phyloP scores from a whole-genome alignment of 2,797 vertebrate genomes.

The Eulemur albifrons region DNA sequence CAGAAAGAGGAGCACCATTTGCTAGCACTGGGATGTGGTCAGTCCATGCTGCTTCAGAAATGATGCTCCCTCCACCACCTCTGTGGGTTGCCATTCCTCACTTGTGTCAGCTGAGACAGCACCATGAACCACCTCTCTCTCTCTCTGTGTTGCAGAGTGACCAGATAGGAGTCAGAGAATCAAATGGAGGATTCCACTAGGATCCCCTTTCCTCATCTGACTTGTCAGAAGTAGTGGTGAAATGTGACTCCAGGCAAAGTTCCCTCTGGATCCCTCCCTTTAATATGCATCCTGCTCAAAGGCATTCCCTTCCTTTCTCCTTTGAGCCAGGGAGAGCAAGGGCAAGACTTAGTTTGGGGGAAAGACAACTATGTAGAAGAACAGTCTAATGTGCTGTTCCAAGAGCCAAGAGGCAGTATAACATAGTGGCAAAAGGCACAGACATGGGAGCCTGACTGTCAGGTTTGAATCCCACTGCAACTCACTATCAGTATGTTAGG shows the following conservation, averaged over 20 bases:
- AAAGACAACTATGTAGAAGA: not conserved
- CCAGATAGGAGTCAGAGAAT: not conserved
- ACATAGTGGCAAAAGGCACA: not conserved
- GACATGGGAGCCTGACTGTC: not conserved
- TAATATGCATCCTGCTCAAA: not conserved
- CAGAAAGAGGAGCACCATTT: not conserved
- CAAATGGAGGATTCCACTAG: not conserved
- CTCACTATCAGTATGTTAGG: not conserved
- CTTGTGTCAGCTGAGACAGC: not conserved
- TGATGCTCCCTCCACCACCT: not conserved
- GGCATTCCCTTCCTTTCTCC: not conserved
- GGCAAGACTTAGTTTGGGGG: not conserved
- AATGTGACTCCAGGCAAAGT: not conserved
- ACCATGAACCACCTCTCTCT: not conserved
- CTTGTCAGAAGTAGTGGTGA: not conserved
- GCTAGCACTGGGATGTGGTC: not conserved
- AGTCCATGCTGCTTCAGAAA: not conserved
- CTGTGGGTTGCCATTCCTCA: not conserved
- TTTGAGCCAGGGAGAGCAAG: not conserved
- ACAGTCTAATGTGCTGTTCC: not conserved
- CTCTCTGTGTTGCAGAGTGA: not conserved
- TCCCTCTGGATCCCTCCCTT: not conserved
- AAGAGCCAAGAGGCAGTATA: not conserved
- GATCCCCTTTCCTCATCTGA: not conserved
- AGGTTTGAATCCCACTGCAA: not conserved